Base-by-base conservation (phyloP, 2,797 vertebrate genomes). In the Anguilla anguilla region DNA sequence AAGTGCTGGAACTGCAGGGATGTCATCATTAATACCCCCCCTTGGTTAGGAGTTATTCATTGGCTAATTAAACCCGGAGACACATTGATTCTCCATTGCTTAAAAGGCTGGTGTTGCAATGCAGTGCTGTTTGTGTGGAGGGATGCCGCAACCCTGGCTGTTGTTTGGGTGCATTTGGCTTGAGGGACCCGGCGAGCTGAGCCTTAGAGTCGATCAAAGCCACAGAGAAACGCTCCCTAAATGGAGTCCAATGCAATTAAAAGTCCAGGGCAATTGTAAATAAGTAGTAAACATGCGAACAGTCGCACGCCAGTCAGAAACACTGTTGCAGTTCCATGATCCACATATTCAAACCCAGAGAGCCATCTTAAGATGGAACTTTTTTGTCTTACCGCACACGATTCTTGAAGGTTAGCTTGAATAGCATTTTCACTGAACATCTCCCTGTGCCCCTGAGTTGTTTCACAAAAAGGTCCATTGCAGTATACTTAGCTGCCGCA, bases 11-110 rank as follows among this genome's bases (percentile, higher is more conserved):
- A 35, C 55, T 88, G 83, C 89, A 88, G 61, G 90, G 90, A 88
- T 89, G 89, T 83, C 82, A 91, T 93, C 92, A 91, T 92, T 93
- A 91, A 92, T 93, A 91, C 17, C 61, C 13, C 67, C 51, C 83
- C 55, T 9, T 31, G 31, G 81, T 49, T 61, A 19, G 55, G 13
- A 87, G 86, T 87, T 39, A 49, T 53, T 83, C 59, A 3, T 69
- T 39, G 15, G 46, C 31, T 87, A 83, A 87, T 83, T 87, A 72
- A 84, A 51, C 59, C 81, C 13, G 31, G 81, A 49, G 25, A 84
- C n/a, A n/a, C 79, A 69, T 82, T n/a, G 61, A 39, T 83, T 87
- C 17, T 61, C 59, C 28, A 17, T 53, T 69, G 67, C 25, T 28
- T 55, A 46, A 28, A 67, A 28, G 86, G 55, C 28, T 35, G 59